Base-by-base conservation (phyloP, 2,113 vertebrate species). In the Paradoxurus hermaphroditus region DNA sequence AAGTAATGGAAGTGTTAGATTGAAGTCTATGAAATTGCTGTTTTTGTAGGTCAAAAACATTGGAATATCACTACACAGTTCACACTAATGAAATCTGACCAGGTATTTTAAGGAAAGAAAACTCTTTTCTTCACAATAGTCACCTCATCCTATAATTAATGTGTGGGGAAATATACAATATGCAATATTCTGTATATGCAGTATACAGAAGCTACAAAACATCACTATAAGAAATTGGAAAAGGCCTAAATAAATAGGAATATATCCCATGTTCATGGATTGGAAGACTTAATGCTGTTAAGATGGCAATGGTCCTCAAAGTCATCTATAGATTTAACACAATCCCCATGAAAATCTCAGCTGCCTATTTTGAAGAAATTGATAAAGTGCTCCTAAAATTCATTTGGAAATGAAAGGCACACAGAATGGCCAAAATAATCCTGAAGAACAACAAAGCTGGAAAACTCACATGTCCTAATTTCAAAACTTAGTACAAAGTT, bases 341-440 rank as follows among this genome's bases (percentile, higher is more conserved):
- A 86, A 78, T 41, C 34, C 29, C 18, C 62, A 75, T 36, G 13
- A 81, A 97, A 94, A 94, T 73, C 25, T 15, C 15, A 93, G 53
- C 18, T 56, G 65, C 49, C 19, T 73, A 31, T 36, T 90, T 93
- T 86, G 41, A 15, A 93, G 41, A 91, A 88, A 75, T 19, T 53
- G 82, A 75, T 36, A 81, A 82, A 95, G 84, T 44, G 16, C 86
- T 39, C 44, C 27, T 92, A 63, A 89, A 82, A 94, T 84, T 95
- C 59, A 68, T n/a, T 85, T 56, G 46, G 59, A 90, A 91, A 49
- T 39, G 13, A 7, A 86, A 92, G 41, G 25, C 29, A 87, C 16
- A 46, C 41, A 41, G 11, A 82, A 83, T 7, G 29, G 44, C 53
- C 36, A 87, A 86, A 94, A 96, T 36, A 68, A 67, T 94, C 82